Evolutionary conservation across 2,113 vertebrate species (phyloP).

Genomic region (Eira barbara): DNA sequence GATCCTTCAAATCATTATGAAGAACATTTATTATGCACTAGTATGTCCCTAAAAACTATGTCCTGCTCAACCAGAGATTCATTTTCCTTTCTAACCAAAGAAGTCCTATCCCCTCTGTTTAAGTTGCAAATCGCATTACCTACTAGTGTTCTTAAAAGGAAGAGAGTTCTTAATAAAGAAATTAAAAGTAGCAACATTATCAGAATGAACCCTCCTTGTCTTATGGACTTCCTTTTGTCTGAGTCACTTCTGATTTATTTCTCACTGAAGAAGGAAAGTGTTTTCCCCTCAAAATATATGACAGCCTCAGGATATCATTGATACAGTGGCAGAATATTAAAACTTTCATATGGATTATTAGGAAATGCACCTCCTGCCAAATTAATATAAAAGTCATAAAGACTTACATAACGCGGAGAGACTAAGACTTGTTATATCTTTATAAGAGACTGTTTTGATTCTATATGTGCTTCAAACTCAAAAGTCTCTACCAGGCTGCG

Average conservation of each 20-base stretch:
- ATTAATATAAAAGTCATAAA: constrained; percentile 17
- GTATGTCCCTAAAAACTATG: neutral
- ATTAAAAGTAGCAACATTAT: neutral
- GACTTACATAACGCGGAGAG: neutral
- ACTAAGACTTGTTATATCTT: neutral
- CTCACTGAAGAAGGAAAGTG: neutral
- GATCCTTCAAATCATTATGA: neutral
- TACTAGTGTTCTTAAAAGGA: neutral
- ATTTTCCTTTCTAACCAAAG: neutral
- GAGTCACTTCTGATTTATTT: neutral
- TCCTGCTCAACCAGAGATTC: neutral
- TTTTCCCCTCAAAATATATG: neutral
- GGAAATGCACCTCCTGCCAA: constrained; percentile 6
- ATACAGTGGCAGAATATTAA: neutral
- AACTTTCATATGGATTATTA: neutral
- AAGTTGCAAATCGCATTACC: neutral
- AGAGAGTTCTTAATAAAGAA: neutral
- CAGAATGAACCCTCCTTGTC: neutral
- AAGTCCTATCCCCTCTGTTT: neutral
- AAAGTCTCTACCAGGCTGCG: neutral
- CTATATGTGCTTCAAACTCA: neutral
- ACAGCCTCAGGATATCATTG: neutral
- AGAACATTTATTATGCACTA: neutral
- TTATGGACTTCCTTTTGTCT: neutral
- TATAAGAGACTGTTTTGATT: neutral